phyloP scores from a whole-genome alignment of 2,888 invertebrate genomes.

The Brachycybe producta region DNA sequence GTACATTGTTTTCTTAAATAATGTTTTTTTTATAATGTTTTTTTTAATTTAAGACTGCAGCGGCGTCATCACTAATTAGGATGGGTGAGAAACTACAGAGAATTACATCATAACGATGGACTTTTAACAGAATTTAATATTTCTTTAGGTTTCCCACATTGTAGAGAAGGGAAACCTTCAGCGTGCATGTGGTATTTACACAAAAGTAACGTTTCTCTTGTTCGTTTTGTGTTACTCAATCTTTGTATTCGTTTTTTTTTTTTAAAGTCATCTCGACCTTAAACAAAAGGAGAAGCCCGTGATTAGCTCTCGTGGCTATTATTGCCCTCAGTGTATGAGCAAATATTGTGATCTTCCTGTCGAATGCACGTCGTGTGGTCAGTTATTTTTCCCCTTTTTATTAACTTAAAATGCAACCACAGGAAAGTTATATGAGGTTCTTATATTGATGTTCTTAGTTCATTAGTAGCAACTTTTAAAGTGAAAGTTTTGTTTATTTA shows the following conservation, averaged over 20 bases:
- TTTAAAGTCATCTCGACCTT: slow-evolving; percentile 58
- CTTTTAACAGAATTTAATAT: slow-evolving; percentile 5
- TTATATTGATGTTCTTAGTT: no score
- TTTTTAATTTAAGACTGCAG: slow-evolving; percentile 15
- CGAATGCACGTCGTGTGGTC: slow-evolving; percentile 83
- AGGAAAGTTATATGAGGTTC: no score
- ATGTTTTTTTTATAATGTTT: slow-evolving; percentile 12
- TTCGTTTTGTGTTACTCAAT: neutral
- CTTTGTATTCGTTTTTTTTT: slow-evolving; percentile 14
- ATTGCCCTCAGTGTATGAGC: slow-evolving; percentile 71
- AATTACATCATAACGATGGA: neutral
- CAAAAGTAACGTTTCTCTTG: neutral
- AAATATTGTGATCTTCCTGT: slow-evolving; percentile 97
- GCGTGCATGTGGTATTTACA: slow-evolving; percentile 76
- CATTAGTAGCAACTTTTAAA: no score
- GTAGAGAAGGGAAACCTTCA: slow-evolving; percentile 52
- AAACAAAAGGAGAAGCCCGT: slow-evolving; percentile 26
- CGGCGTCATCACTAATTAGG: slow-evolving; percentile 70
- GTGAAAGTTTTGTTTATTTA: no score
- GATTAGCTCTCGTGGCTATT: slow-evolving; percentile 34
- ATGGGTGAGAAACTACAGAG: slow-evolving; percentile 52
- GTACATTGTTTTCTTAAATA: slow-evolving; percentile 25
- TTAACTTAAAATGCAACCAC: no score
- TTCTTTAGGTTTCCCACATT: slow-evolving; percentile 59
- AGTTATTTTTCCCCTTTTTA: no score